phyloP scores from a whole-genome alignment of 2,888 invertebrate species.

The Myopa tessellatipennis region DNA sequence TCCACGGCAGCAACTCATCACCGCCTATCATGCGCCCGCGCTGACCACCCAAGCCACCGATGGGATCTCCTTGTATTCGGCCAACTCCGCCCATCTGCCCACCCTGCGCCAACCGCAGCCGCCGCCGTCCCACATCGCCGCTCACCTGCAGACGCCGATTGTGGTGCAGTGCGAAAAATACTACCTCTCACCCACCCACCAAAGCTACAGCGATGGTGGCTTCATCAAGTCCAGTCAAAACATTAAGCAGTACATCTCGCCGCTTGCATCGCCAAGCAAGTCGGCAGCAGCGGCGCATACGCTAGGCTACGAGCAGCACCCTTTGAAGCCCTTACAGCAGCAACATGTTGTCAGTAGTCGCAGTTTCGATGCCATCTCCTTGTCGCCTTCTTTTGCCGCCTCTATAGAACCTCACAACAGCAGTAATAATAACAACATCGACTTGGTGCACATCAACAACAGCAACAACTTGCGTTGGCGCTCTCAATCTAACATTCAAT shows the following conservation, averaged over 20 bases:
- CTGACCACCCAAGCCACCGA: constrained; percentile 45
- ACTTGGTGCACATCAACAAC: neutral
- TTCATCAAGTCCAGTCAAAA: constrained; percentile 66
- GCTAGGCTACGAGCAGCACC: constrained; percentile 34
- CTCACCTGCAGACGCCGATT: constrained; percentile 51
- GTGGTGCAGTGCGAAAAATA: constrained; percentile 66
- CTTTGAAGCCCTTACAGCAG: constrained; percentile 45
- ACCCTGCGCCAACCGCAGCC: constrained; percentile 60
- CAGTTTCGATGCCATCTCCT: constrained; percentile 57
- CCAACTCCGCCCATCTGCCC: constrained; percentile 63
- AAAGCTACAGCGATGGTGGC: constrained; percentile 62
- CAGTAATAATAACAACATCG: neutral
- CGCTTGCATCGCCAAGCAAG: constrained; percentile 57
- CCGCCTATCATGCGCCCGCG: constrained; percentile 29
- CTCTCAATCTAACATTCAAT: constrained; percentile 56
- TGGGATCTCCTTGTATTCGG: constrained; percentile 59
- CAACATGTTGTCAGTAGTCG: constrained; percentile 35
- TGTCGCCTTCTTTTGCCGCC: constrained; percentile 60
- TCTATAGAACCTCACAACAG: constrained; percentile 54
- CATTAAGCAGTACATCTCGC: constrained; percentile 65
- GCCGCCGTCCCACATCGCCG: constrained; percentile 54
- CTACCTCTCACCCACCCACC: constrained; percentile 65
- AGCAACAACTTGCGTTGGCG: constrained; percentile 57
- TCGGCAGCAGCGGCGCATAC: constrained; percentile 2
- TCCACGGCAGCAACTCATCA: constrained; percentile 44